phyloP scores from a whole-genome alignment of 2,797 vertebrate species.

The Myotis myotis region DNA sequence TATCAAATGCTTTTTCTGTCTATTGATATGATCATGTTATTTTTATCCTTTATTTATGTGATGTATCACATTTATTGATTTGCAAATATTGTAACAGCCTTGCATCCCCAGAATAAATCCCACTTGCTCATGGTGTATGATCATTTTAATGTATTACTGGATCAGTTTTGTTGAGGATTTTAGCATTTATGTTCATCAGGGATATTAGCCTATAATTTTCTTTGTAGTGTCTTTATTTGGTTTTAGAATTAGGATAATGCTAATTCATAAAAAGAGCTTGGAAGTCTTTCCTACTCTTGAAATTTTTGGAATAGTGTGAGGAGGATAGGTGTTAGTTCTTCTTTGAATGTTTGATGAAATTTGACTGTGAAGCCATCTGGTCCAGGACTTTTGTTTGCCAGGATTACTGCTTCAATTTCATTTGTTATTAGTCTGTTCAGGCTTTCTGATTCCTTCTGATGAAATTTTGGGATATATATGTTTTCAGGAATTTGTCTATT shows the following conservation, averaged over 20 bases:
- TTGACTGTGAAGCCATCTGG: background rate
- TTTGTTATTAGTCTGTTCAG: too few relatives aligned
- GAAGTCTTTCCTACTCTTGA: background rate
- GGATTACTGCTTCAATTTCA: too few relatives aligned
- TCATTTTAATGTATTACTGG: background rate
- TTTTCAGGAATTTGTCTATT: too few relatives aligned
- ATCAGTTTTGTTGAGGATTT: background rate
- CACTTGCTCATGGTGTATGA: background rate
- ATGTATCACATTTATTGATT: background rate
- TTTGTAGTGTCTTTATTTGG: background rate
- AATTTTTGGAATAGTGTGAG: background rate
- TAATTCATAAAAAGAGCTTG: background rate
- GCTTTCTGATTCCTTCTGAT: too few relatives aligned
- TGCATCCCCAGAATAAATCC: background rate
- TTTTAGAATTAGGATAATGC: background rate
- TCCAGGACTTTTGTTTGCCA: background rate
- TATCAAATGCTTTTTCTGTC: too few relatives aligned
- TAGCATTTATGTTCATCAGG: background rate
- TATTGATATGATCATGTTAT: too few relatives aligned
- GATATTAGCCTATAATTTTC: background rate
- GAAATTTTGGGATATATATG: too few relatives aligned
- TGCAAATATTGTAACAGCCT: background rate
- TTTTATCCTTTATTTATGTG: background rate
- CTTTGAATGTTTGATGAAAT: background rate
- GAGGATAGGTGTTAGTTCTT: background rate